phyloP scores from a whole-genome alignment of 2,113 vertebrate genomes.

The Sminthopsis crassicaudata region DNA sequence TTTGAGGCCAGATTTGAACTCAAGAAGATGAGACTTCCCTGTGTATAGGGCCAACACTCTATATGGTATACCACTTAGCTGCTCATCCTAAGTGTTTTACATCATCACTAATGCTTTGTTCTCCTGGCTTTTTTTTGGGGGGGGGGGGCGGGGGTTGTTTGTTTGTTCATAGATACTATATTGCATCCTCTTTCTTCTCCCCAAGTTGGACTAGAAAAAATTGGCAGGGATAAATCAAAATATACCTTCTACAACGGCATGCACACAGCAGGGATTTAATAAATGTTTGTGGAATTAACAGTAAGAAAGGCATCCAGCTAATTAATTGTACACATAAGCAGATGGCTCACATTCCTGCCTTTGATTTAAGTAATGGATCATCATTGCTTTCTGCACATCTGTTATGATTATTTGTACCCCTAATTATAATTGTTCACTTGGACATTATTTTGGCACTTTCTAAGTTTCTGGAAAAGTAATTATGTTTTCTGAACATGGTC shows the following conservation, averaged over 20 bases:
- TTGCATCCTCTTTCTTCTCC: background rate
- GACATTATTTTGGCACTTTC: conserved; percentile 67
- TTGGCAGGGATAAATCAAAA: background rate
- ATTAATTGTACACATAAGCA: background rate
- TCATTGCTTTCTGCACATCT: conserved; percentile 1
- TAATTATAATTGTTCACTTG: conserved; percentile 59
- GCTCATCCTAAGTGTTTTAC: background rate
- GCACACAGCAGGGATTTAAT: background rate
- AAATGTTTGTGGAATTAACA: background rate
- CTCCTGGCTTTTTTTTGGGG: background rate
- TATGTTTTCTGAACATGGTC: conserved; percentile 68
- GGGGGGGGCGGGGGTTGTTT: too few relatives aligned
- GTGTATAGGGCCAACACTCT: background rate
- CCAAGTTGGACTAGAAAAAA: background rate
- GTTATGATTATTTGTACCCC: conserved; percentile 7
- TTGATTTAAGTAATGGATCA: conserved; percentile 2
- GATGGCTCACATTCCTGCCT: conserved; percentile 12
- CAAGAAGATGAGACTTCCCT: background rate
- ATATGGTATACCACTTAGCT: background rate
- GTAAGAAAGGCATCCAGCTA: background rate
- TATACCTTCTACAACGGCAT: background rate
- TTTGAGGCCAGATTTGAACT: background rate
- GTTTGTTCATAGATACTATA: background rate
- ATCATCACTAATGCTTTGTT: background rate
- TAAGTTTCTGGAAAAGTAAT: conserved; percentile 73